These are phyloP conservation scores for Caiman crocodilus DNA, from an alignment of 2,797 vertebrate species.

Conservation along the genomic window DNA sequence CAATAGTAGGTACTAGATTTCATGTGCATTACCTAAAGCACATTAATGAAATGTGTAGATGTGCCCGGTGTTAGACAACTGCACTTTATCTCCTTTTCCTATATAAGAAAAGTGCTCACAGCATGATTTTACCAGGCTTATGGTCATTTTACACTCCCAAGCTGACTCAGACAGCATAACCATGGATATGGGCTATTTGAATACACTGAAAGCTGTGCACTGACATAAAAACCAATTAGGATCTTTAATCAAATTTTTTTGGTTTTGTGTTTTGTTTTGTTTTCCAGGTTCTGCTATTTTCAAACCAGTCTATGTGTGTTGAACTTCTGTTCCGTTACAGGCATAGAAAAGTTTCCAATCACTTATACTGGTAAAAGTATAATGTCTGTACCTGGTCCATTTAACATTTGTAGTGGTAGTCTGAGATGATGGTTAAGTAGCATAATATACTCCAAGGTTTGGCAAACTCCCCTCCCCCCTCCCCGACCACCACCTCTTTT, in stretches of 20 bases:
- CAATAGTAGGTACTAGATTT: too few relatives aligned
- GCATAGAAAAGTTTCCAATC: too few relatives aligned
- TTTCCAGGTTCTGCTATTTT: too few relatives aligned
- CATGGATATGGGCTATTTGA: neutral
- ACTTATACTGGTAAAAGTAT: neutral
- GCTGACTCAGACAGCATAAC: neutral
- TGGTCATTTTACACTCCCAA: neutral
- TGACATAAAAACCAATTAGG: neutral
- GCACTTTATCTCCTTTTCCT: accelerated
- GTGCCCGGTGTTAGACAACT: neutral
- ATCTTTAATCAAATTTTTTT: accelerated
- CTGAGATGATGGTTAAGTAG: accelerated
- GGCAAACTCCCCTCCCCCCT: neutral
- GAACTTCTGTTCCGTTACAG: too few relatives aligned
- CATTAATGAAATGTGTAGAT: too few relatives aligned
- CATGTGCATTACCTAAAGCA: too few relatives aligned
- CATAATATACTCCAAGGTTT: neutral
- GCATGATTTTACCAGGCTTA: accelerated
- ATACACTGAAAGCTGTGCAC: accelerated
- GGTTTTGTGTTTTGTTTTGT: neutral
- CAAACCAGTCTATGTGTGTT: too few relatives aligned
- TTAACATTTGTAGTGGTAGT: accelerated
- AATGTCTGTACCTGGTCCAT: neutral
- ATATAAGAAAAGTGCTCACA: accelerated
- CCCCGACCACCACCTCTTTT: accelerated